Conservation (phyloP, 1,140 invertebrate genomes). For the Leguminivora glycinivorella region DNA sequence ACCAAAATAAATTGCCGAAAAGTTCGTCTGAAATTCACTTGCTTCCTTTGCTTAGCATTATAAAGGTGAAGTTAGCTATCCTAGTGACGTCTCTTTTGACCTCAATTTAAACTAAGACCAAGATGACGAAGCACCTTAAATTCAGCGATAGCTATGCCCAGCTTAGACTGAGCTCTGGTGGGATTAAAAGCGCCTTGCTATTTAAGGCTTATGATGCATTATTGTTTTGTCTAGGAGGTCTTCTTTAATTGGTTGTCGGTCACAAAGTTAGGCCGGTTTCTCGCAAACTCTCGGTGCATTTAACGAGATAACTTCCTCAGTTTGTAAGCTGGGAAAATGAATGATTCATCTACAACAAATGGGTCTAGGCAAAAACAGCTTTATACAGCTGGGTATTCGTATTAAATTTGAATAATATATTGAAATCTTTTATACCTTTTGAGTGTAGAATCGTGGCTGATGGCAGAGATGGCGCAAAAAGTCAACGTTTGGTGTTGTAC, state of each 20-base stretch:
- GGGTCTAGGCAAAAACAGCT: not conserved
- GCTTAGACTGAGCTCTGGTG: not conserved
- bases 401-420: not conserved
- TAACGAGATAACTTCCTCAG: slow-evolving; percentile 61
- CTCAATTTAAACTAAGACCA: slow-evolving; percentile 34
- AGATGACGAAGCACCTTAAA: slow-evolving; percentile 40
- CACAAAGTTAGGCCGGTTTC: slow-evolving; percentile 45
- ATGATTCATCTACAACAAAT: not conserved
- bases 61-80: slow-evolving; percentile 10
- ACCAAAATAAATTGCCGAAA: slow-evolving; percentile 3
- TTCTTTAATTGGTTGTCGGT: slow-evolving; percentile 37
- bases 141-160: slow-evolving; percentile 34
- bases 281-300: slow-evolving; percentile 58
- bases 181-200: not conserved
- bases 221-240: slow-evolving; percentile 21
- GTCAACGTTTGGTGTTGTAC: slow-evolving; percentile 21
- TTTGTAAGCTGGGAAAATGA: slow-evolving; percentile 27
- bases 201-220: not conserved
- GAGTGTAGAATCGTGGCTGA: not conserved
- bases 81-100: slow-evolving; percentile 25
- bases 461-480: not conserved
- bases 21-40: slow-evolving; percentile 8
- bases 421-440: not conserved
- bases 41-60: slow-evolving; percentile 23
- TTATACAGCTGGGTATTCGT: not conserved